Conservation (phyloP, 2,113 vertebrate species). For the Zonotrichia leucophrys region DNA sequence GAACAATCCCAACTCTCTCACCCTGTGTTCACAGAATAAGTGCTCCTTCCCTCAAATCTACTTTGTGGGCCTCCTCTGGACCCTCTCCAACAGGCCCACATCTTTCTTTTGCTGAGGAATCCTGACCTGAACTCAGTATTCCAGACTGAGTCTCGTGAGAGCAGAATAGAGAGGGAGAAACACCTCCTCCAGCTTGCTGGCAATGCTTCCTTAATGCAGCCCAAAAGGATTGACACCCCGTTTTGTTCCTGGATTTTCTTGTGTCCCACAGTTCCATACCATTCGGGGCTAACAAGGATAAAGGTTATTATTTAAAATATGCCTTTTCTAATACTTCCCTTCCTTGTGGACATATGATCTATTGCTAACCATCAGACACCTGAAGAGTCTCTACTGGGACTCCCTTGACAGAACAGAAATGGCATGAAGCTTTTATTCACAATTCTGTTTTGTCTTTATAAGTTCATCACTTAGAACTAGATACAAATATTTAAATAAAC, state of each 20-base stretch:
- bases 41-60: neutral
- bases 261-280: neutral
- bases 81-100: neutral
- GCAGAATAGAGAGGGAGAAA: neutral
- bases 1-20: neutral
- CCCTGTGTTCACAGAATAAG: neutral
- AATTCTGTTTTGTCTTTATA: neutral
- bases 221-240: accelerated
- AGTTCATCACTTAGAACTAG: neutral
- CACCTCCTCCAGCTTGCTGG: neutral
- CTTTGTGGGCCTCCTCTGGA: neutral
- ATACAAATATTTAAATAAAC: neutral
- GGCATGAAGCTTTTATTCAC: neutral
- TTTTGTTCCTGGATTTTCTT: neutral
- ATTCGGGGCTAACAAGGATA: neutral
- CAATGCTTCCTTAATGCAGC: neutral
- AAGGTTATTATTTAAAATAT: neutral
- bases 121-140: neutral
- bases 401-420: neutral
- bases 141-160: neutral
- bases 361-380: neutral
- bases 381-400: neutral
- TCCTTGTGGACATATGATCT: neutral
- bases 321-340: neutral
- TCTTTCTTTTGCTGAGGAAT: neutral